Evolutionary conservation across 2,113 vertebrate genomes (phyloP).

Genomic region (Pavo muticus): DNA sequence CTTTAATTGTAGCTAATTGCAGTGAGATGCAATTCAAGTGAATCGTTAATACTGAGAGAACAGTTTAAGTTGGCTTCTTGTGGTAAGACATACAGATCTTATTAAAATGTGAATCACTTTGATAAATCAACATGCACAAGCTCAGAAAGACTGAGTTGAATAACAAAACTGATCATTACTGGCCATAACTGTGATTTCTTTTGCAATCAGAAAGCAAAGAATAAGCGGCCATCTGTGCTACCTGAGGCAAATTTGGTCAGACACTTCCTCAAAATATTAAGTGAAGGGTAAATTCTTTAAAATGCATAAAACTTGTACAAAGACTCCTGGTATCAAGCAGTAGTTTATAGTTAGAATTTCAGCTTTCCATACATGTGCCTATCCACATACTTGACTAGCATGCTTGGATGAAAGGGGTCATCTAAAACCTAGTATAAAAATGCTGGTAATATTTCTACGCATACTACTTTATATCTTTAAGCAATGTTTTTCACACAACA

Average conservation of each 20-base stretch:
- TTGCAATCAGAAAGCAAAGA: neutral
- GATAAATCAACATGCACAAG: neutral
- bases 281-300: neutral
- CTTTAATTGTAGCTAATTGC: neutral
- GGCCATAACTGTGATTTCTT: neutral
- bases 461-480: no score
- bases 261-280: neutral
- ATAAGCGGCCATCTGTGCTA: neutral
- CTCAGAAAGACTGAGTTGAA: neutral
- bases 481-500: neutral
- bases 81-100: neutral
- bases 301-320: neutral
- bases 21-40: neutral
- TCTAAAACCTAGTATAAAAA: neutral
- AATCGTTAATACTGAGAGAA: neutral
- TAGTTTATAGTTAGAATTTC: neutral
- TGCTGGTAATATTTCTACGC: neutral
- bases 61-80: neutral
- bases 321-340: neutral
- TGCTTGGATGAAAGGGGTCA: neutral
- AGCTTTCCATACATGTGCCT: neutral
- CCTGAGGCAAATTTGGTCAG: neutral
- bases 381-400: neutral
- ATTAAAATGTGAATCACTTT: neutral
- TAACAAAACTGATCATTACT: neutral